Base-by-base conservation (phyloP, 2,888 invertebrate genomes). In the Euproctis similis region DNA sequence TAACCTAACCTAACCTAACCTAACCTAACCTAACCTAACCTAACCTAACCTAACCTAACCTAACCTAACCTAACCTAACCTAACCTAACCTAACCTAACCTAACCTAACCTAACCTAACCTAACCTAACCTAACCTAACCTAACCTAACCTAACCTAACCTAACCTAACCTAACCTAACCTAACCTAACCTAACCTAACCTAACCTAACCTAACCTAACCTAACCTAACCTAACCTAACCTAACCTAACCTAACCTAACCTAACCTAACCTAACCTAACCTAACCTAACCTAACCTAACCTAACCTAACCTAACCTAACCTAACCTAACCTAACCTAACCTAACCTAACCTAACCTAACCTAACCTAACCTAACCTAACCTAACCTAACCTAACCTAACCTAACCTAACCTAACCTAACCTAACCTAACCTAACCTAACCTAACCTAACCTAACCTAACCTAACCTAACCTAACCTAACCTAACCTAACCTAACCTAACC, bases 241-340 rank as follows among this genome's bases (percentile, higher is more conserved):
- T 31, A 36, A 36, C 33, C 31, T 31, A 36, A 39, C 34, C 39
- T 39, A 39, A 39, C 35, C 35, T 34, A 33, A 34, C 34, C 36
- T 36, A 40, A 34, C 36, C 36, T 36, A n/a, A n/a, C n/a, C n/a
- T n/a, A n/a, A n/a, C n/a, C n/a, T n/a, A n/a, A n/a, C 31, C 34
- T 35, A 40, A 36, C 34, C 36, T 31, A 36, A 33, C 39, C 40
- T 36, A 40, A 40, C 39, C 39, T 36, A 36, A 40, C 36, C 40
- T 36, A 36, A 40, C 36, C 39, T 36, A 36, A 36, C 35, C 36
- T 30, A 33, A 39, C 32, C 42, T 36, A 39, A 39, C 34, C 39
- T 34, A 34, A 40, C 34, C 39, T 36, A n/a, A n/a, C 39, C 36
- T 34, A 36, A 36, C 36, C 39, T 36, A 36, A 37, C 40, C 40